Conservation (phyloP, 2,888 invertebrate genomes). For the Xanthia icteritia region DNA sequence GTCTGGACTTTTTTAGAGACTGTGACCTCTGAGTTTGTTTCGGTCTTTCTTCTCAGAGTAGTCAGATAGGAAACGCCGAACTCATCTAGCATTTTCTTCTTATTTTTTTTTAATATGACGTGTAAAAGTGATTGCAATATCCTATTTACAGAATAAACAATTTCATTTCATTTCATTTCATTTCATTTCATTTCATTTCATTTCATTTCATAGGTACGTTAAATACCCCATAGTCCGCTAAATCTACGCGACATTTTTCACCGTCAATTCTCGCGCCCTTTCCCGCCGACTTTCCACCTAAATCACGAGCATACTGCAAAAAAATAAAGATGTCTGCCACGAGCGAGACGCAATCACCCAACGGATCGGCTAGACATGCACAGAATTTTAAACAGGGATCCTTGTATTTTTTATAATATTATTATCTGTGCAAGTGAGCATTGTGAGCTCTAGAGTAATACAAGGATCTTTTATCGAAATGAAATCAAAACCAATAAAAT, state of each 20-base stretch:
- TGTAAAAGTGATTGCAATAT: too few relatives aligned
- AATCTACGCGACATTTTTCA: constrained; percentile 43
- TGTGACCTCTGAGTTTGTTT: too few relatives aligned
- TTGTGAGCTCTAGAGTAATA: constrained; percentile 29
- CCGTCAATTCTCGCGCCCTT: constrained; percentile 52
- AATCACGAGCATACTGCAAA: constrained; percentile 63
- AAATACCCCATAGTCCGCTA: neutral
- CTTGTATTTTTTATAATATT: constrained; percentile 71
- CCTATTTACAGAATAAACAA: too few relatives aligned
- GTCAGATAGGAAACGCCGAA: too few relatives aligned
- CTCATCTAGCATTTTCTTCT: too few relatives aligned
- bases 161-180: too few relatives aligned
- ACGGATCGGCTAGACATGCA: constrained; percentile 75
- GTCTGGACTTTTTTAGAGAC: too few relatives aligned
- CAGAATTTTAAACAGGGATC: constrained; percentile 80
- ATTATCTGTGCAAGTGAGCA: constrained; percentile 44
- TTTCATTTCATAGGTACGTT: too few relatives aligned
- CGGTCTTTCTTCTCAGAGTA: too few relatives aligned
- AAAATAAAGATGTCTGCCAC: constrained; percentile 68
- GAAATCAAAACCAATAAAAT: neutral
- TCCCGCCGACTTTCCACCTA: constrained; percentile 58
- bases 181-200: too few relatives aligned
- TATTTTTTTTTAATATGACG: too few relatives aligned
- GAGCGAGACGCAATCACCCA: constrained; percentile 80
- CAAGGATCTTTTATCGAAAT: neutral